Base-by-base conservation (phyloP, 2,113 vertebrate species). In the Petaurus breviceps region DNA sequence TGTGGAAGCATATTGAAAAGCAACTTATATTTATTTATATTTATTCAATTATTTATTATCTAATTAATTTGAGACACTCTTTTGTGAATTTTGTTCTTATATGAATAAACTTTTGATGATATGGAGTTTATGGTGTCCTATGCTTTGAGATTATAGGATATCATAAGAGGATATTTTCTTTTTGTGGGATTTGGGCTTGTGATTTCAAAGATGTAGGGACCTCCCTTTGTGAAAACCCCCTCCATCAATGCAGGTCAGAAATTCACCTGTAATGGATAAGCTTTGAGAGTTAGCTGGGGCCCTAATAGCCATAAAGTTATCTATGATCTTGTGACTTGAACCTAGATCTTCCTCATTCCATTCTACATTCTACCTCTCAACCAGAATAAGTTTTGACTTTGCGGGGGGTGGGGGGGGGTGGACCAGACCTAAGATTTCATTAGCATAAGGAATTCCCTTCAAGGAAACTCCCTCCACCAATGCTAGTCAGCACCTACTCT, bases 41-140 rank as follows among this genome's bases (percentile, higher is more conserved):
- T 98, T 98, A 98, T 98, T 53, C 93, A 89, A 16, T 90, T 96
- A 97, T 97, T 97, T 97, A 96, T 97, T 98, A 97, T 97, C 94
- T 96, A 98, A 94, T 98, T 97, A 97, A 92, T 96, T 95, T 90
- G 24, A 95, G 51, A 92, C 43, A 90, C 97, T 53, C 43, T 9
- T 1, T 0, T 0, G 4, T 57, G 61, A 43, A 57, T 96, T 55
- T 95, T 52, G 77, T 68, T 89, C 55, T 95, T 12, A 2, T 94
- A 96, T 90, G n/a, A 95, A 94, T 55, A 94, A 94, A 94, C 10
- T 84, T 84, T 84, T 43, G n/a, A 84, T 84, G n/a, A 84, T 84
- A 84, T 19, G 8, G 19, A 84, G 16, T 43, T 23, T 84, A 16
- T 43, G 61, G 3, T 84, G 68, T 43, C 19, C 9, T 7, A 23